Base-by-base conservation (phyloP, 2,888 invertebrate species). In the Drosophila melanosoma region DNA sequence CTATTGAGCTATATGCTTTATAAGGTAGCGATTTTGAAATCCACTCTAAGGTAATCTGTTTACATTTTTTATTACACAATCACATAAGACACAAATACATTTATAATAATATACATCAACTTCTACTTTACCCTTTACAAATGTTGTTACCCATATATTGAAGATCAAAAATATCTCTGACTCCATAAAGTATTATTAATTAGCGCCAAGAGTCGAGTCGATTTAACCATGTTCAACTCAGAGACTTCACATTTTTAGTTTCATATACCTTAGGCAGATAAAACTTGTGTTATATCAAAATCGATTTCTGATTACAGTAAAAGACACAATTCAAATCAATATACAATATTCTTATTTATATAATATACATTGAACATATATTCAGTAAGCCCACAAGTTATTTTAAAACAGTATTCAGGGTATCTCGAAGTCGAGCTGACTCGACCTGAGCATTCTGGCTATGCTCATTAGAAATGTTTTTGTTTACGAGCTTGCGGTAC, bases 301-400 rank as follows among this genome's bases (percentile, higher is more conserved):
- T 45, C 7, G 20, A 15, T 23, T 45, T 45, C 23, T 15, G 23
- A 8, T 15, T 15, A 8, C 4, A 45, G 5, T 5, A 42, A 40
- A n/a, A 20, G 7, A 12, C 12, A 7, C 0, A 15, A 3, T 23
- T 23, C 1, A 20, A 45, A 23, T 15, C 15, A 8, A 23, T 12
- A 15, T 8, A 15, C 20, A 45, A 45, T 1, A 29, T 29, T 29
- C 6, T 6, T 6, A 29, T 29, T 29, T 29, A 29, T 1, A 29
- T 29, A 29, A 29, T 6, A 29, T 6, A 29, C 17, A 17, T 17
- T 8, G 1, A 7, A 6, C 3, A 45, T 20, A 20, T 0, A 12
- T 0, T 1, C 7, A 45, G 20, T 12, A 45, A 20, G 3, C 7
- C 3, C 0, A 1, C 1, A 42, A 20, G 1, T 1, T 20, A 42